Conservation (phyloP, 64 coral and sea anemone species). For the Pachyseris speciosa region DNA sequence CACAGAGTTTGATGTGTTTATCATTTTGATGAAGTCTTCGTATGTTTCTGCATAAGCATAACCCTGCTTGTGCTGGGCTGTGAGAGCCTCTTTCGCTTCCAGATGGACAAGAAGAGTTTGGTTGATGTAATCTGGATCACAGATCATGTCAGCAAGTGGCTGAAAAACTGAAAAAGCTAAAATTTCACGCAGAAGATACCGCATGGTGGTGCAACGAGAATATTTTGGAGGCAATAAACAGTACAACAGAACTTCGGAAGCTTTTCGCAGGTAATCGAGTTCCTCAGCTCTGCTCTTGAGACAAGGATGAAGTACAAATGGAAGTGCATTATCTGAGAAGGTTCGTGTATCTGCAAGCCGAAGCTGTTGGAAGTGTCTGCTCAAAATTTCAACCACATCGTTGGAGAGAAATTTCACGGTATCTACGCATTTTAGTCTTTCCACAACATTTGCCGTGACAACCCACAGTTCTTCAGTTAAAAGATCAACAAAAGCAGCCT, state of each 20-base stretch:
- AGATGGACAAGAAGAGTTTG: conserved; percentile 89
- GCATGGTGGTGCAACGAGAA: conserved; percentile 79
- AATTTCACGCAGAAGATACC: conserved; percentile 85
- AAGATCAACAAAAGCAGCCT: conserved; percentile 87
- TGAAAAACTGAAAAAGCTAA: conserved; percentile 96
- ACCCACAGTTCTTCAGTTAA: conserved; percentile 94
- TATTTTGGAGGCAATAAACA: conserved; percentile 80
- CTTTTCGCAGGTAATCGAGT: conserved; percentile 85
- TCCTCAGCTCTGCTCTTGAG: conserved; percentile 72
- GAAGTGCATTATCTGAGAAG: conserved; percentile 70
- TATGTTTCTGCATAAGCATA: conserved; percentile 99
- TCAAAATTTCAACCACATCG: conserved; percentile 95
- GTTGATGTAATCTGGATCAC: conserved; percentile 99
- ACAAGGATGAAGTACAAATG: conserved; percentile 93
- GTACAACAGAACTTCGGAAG: conserved; percentile 82
- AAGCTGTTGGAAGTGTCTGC: conserved; percentile 92
- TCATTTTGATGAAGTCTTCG: conserved; percentile 98
- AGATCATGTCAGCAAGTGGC: conserved; percentile 92
- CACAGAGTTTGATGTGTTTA: conserved; percentile 90
- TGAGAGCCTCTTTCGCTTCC: conserved; percentile 89
- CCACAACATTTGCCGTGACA: conserved; percentile 68
- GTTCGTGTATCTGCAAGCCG: conserved; percentile 85
- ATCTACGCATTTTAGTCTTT: conserved; percentile 77
- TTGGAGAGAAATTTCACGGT: conserved; percentile 94
- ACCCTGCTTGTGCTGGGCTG: conserved; percentile 92